Base-by-base conservation (phyloP, 1,140 invertebrate genomes). In the Myzus persicae region DNA sequence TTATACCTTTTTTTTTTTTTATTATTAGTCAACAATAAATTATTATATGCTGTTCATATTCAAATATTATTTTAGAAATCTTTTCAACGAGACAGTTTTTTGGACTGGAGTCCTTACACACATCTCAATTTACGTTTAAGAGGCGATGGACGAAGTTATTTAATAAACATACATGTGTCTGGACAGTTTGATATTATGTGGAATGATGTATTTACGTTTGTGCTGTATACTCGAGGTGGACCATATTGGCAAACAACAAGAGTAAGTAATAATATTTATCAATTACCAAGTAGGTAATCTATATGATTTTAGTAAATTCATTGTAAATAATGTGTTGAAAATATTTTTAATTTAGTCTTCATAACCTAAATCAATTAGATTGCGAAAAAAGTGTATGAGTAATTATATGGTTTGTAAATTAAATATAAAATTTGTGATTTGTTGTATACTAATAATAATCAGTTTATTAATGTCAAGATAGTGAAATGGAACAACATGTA, bases 241-340 rank as follows among this genome's bases (percentile, higher is more conserved):
- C 99, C 99, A 20, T 99, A 99, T 95, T 99, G 99, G 99, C 99
- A 99, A 96, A 95, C 97, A 93, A 96, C 97, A 2, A 98, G 97
- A 96, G 97, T 98, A 96, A 94, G 94, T 94, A 91, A 51, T 44
- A 85, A 76, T 76, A 76, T n/a, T 76, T 67, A 18, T 76, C 3
- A 76, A 76, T 76, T 18, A 76, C 11, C 31, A 31, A 67, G 4
- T 67, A 18, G 5, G 14, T 76, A 14, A 76, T 76, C 59, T 67
- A n/a, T 11, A 8, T 59, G n/a, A n/a, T 59, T 24, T 59, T 59
- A 59, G 7, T 0, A 59, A 59, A 31, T 59, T 59, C 26, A 59
- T 59, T 59, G 26, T 59, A 31, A 59, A 59, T 9, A 31, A 26
- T 24, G 26, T 84, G 2, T 84, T 84, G 26, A 54, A 54, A 22